A percentile compares a stretch with the other conserved stretches of the same genome.
Evolutionary conservation across 2,797 vertebrate species (phyloP).

Genomic region (Danio choprae): DNA sequence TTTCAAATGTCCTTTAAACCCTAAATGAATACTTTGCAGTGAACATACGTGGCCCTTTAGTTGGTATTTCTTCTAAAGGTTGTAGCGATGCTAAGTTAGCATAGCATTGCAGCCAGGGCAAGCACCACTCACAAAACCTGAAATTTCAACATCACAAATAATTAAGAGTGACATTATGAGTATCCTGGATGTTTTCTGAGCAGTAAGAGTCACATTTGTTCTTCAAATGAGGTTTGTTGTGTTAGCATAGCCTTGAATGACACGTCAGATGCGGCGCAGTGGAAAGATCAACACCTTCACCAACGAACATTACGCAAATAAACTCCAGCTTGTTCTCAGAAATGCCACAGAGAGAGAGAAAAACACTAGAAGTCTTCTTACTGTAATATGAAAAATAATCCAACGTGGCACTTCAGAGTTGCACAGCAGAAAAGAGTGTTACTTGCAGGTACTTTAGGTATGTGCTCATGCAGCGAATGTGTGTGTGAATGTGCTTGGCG

Average conservation of each 20-base stretch:
- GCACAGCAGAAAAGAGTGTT: neutral
- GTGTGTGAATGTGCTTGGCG: constrained; percentile 62
- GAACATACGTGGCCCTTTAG: too few relatives aligned
- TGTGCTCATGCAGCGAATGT: constrained; percentile 53
- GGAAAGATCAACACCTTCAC: constrained; percentile 19
- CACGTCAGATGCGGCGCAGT: neutral
- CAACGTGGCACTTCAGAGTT: neutral
- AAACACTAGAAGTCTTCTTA: neutral
- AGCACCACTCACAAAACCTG: neutral
- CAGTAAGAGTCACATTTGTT: neutral
- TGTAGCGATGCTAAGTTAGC: too few relatives aligned
- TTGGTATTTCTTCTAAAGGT: too few relatives aligned
- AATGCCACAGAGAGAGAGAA: neutral
- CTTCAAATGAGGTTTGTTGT: neutral
- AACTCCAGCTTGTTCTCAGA: constrained; percentile 6
- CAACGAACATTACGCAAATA: neutral
- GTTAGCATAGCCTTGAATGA: neutral
- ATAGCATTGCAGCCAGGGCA: too few relatives aligned
- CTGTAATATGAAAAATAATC: neutral
- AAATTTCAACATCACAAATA: neutral
- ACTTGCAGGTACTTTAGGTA: neutral
- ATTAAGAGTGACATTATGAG: neutral
- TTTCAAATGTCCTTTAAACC: too few relatives aligned
- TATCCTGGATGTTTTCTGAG: neutral
- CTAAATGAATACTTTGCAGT: too few relatives aligned